Percentiles rank a stretch among this genome's conserved stretches.
Conservation (phyloP, 2,113 vertebrate genomes). For the Caracal caracal region DNA sequence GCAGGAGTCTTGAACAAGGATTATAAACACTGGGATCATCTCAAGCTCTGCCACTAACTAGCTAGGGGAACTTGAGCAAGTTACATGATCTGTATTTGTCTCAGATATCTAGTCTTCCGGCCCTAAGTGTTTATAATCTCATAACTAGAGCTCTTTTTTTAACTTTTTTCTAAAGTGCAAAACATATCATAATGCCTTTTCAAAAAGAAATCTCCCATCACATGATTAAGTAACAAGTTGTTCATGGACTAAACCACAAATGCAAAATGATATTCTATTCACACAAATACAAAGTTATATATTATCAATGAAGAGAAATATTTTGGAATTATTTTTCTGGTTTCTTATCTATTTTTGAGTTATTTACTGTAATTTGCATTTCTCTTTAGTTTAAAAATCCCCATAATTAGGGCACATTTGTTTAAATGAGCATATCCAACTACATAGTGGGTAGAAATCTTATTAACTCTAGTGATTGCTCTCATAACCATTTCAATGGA, state of each 20-base stretch:
- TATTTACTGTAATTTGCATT: conserved; percentile 53
- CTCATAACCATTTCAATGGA: conserved; percentile 64
- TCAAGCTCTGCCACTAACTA: not conserved
- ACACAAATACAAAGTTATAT: not conserved
- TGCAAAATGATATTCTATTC: not conserved
- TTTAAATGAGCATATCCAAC: conserved; percentile 59
- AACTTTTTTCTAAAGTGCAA: not conserved
- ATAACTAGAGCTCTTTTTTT: not conserved
- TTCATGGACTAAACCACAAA: not conserved
- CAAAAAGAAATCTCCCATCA: not conserved
- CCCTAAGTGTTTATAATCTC: not conserved
- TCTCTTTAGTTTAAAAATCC: conserved; percentile 26
- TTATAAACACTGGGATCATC: not conserved
- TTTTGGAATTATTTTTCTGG: not conserved
- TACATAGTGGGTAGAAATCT: conserved; percentile 54
- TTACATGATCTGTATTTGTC: not conserved
- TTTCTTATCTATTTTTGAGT: conserved; percentile 58
- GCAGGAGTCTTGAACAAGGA: not conserved
- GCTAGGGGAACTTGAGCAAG: not conserved
- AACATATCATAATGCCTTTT: not conserved
- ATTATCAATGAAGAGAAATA: not conserved
- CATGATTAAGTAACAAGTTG: not conserved
- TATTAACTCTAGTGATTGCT: conserved; percentile 66
- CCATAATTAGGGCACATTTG: not conserved
- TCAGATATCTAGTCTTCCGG: not conserved